Base-by-base conservation (phyloP, 1,140 invertebrate genomes). In the Metopolophium dirhodum region DNA sequence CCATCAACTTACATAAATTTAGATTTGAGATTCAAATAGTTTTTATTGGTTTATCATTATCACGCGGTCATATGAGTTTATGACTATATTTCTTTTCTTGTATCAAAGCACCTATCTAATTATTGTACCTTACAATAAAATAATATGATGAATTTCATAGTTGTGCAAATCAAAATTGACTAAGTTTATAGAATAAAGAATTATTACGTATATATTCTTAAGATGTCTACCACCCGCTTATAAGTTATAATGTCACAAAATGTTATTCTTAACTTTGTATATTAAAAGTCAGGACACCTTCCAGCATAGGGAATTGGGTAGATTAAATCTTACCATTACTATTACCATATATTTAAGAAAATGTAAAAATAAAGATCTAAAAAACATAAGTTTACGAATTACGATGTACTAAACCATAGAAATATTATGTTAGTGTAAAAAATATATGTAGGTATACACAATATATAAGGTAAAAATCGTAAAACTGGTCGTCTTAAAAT, bases 171-270 rank as follows among this genome's bases (percentile, higher is more conserved):
- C n/a, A 37, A 77, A 77, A 77, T n/a, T 35, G 18, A 35, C 37
- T 82, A 85, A 85, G 23, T 2, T 85, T 45, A 41, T 41, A 45
- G 8, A 85, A 85, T 82, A 22, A 85, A 45, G 23, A 9, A 85
- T 85, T 85, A 85, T 85, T 85, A 85, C 3, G 3, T 85, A 85
- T 85, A 26, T 85, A 85, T 85, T 85, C 83, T 85, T 85, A 85
- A 37, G 83, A 85, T 23, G 37, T 85, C 83, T 45, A 23, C 23
- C 37, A 45, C 8, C 37, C 8, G 35, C 8, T 41, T 45, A 37
- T 37, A 37, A 37, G 37, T 37, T 37, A 85, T 51, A 51, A 85
- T 37, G 37, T 26, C 83, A 45, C 37, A 85, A 41, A 41, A 85
- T 45, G 1, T 45, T 41, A 85, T 85, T 83, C 8, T 23, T 45